Evolutionary conservation across 2,797 vertebrate species (phyloP).

Genomic region (Sebastes variabilis): DNA sequence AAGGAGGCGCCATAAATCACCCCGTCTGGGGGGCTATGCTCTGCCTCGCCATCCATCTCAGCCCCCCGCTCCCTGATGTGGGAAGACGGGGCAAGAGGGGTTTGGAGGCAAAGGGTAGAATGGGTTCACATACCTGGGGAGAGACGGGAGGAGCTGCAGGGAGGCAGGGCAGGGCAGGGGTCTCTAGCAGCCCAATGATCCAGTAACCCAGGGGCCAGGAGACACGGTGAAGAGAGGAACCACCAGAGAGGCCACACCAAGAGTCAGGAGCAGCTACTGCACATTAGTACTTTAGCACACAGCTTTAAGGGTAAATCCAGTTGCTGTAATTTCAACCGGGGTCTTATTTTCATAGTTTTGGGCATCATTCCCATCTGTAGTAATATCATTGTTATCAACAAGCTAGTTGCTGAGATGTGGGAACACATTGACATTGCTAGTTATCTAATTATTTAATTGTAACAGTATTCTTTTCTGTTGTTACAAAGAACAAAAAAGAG

Average conservation of each 20-base stretch:
- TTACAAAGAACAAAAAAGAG: no score
- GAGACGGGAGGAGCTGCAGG: constrained; percentile 23
- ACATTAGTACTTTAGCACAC: background rate
- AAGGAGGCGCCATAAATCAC: constrained; percentile 93
- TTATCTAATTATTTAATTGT: no score
- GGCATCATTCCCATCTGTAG: background rate
- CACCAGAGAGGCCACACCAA: constrained; percentile 54
- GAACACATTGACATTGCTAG: no score
- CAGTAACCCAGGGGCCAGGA: constrained; percentile 53
- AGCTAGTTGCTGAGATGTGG: background rate
- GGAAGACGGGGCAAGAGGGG: constrained; percentile 44
- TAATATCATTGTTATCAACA: background rate
- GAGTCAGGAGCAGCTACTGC: background rate
- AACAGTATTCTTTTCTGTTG: no score
- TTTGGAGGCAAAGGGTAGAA: constrained; percentile 49
- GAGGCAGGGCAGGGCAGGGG: constrained; percentile 40
- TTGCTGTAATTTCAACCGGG: rapidly evolving
- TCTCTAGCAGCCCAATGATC: constrained; percentile 47
- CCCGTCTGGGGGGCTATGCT: constrained; percentile 83
- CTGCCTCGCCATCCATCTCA: constrained; percentile 78
- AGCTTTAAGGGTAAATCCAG: background rate
- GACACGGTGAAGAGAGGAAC: constrained; percentile 38
- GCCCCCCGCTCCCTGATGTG: constrained; percentile 64
- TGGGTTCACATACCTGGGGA: constrained; percentile 60
- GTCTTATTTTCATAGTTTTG: background rate